Evolutionary conservation across 35 echinoderm and acorn worm species (phyloP), one percentile per base, ranked within the genome.

Genomic region (Apostichopus californicus): DNA sequence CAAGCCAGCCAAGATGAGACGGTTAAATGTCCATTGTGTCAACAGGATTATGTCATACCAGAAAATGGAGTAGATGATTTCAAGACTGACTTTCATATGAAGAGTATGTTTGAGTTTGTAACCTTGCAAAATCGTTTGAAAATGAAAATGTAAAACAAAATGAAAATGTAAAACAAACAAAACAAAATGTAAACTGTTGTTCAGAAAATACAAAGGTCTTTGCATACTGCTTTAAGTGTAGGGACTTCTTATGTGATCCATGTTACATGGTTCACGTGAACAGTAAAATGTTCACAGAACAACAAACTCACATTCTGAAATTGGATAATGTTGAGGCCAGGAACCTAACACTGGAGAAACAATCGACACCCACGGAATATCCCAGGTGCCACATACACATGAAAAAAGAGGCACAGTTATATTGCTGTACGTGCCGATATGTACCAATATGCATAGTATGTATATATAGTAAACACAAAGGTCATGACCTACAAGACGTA

Each of bases 361-460:
- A 79, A 57, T 14, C 73, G 5, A 9, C 73, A 24, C 10, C 79
- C 1, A 79, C 14, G 18, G 72, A 78, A 57, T 2, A 5, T 24
- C 73, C 46, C 17, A 77, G 53, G 22, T 79, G 89, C 22, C 70
- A 21, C 7, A 56, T 6, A 3, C 89, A 91, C 55, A 15, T 11
- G 5, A n/a, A 90, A 21, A n/a, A 78, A 26, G 10, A 57, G 2
- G 13, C 55, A 13, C 10, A 79, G 8, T 20, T 91, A 9, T 78
- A 26, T 66, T 91, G 89, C n/a, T 11, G 28, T 23, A 91, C 89
- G 4, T 91, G 89, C n/a, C 46, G 54, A n/a, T 59, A 79, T 46
- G 12, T 22, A 57, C 89, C 71, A 58, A 55, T 79, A 11, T 91
- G 89, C 56, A 23, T 79, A 17, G 26, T 52, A 0, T 91, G 89